Base-by-base conservation (phyloP, 2,888 invertebrate species). In the Brachynemurus nebulosus region DNA sequence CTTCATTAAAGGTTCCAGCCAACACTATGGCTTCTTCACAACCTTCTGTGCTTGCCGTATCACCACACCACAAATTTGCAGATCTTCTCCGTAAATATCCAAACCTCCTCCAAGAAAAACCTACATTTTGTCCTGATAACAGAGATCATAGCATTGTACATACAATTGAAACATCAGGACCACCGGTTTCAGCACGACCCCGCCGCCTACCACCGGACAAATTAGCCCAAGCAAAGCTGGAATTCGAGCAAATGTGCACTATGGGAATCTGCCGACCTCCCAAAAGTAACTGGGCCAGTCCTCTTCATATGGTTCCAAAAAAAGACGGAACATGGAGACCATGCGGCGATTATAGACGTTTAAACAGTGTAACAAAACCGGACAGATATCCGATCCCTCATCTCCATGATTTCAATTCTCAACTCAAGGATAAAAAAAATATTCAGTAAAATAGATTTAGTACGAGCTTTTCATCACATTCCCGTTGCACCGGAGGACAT, bases 331-430 rank as follows among this genome's bases (percentile, higher is more conserved):
- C 39, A 12, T 59, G 57, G 58, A 39, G 59, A 48, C 57, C 54
- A 52, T 63, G 63, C 44, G 64, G 63, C 4, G 61, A 55, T 49
- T 67, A 63, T 45, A 47, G 64, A 1, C 14, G 19, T 0, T 48
- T 63, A 1, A 67, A 64, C 46, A 46, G 55, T 2, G 46, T 49
- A 12, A 61, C 61, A 0, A 50, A 52, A 3, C 59, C 52, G 1
- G 61, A 63, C 47, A 34, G 58, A 1, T 59, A 60, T 43, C 59
- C 61, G 0, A 47, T 60, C 8, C 53, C 56, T 2, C 52, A 57
- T 14, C 43, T 63, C 5, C 49, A 54, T 12, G 58, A 59, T 47
- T 56, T 59, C 37, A 35, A 52, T 6, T 41, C 48, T 9, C 17
- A 44, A 1, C 43, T 59, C n/a, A n/a, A n/a, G n/a, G n/a, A n/a